These are phyloP conservation scores for Aphelocoma californica DNA, from an alignment of 2,797 vertebrate genomes.

Conservation along the genomic window DNA sequence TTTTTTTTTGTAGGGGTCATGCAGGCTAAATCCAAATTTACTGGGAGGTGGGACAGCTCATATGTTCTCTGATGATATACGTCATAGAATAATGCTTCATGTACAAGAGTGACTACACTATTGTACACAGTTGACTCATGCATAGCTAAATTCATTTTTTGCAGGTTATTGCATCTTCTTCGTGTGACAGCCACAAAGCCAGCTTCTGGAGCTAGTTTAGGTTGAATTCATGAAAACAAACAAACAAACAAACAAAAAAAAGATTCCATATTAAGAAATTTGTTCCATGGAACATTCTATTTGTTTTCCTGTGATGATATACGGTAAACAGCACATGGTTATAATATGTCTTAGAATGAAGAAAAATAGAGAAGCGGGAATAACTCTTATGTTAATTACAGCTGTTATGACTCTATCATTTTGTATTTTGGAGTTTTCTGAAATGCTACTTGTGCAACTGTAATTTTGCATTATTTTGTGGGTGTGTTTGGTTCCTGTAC, in stretches of 20 bases:
- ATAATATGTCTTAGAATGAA: background rate
- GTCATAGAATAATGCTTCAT: background rate
- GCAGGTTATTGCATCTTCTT: background rate
- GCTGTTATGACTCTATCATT: background rate
- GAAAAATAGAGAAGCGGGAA: background rate
- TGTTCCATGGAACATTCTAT: background rate
- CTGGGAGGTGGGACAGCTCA: background rate
- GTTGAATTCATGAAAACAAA: background rate
- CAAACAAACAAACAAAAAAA: background rate
- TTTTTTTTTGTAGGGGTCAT: background rate
- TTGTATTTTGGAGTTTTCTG: background rate
- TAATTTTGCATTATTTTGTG: background rate
- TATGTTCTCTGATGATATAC: background rate
- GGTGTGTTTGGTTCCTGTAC: background rate
- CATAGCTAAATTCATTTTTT: background rate
- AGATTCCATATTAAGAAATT: background rate
- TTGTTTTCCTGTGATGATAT: background rate
- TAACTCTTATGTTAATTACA: background rate
- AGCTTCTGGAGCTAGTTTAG: background rate
- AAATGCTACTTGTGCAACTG: background rate
- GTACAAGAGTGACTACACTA: fast-evolving
- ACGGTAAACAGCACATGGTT: fast-evolving
- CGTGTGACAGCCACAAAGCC: background rate
- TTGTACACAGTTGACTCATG: background rate
- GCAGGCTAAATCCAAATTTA: background rate